Conservation (phyloP, 2,797 vertebrate species). For the Channallabes apus region DNA sequence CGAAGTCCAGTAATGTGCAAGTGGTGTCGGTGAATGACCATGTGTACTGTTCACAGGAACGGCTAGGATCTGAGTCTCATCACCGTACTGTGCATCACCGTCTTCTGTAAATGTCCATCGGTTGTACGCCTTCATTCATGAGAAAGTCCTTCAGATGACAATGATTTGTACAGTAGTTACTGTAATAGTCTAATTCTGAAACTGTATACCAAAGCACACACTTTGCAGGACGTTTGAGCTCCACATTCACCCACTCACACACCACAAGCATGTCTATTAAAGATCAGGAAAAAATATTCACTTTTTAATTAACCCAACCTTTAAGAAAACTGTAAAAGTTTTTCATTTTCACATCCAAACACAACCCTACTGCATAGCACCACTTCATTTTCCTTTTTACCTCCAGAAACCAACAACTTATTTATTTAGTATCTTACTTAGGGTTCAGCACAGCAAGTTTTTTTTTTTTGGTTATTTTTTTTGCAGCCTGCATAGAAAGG, state of each 20-base stretch:
- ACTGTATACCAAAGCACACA: conserved; percentile 40
- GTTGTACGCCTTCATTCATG: no score
- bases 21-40: no score
- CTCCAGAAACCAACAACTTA: conserved; percentile 57
- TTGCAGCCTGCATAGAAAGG: conserved; percentile 58
- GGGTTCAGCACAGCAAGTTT: conserved; percentile 26
- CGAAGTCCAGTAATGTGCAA: no score
- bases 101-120: no score
- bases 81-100: no score
- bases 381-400: background rate
- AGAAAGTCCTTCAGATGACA: conserved; percentile 35
- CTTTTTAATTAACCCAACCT: background rate
- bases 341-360: background rate
- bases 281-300: background rate
- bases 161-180: background rate
- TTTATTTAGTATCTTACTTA: conserved; percentile 38
- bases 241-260: background rate
- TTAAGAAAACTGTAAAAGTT: background rate
- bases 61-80: no score
- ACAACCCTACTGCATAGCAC: conserved; percentile 49
- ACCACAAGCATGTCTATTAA: background rate
- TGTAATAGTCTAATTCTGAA: conserved; percentile 56
- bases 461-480: conserved; percentile 34
- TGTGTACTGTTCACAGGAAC: no score
- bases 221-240: background rate